These are phyloP conservation scores for Mechanitis messenoides DNA, from an alignment of 2,888 invertebrate genomes.

Conservation along the genomic window DNA sequence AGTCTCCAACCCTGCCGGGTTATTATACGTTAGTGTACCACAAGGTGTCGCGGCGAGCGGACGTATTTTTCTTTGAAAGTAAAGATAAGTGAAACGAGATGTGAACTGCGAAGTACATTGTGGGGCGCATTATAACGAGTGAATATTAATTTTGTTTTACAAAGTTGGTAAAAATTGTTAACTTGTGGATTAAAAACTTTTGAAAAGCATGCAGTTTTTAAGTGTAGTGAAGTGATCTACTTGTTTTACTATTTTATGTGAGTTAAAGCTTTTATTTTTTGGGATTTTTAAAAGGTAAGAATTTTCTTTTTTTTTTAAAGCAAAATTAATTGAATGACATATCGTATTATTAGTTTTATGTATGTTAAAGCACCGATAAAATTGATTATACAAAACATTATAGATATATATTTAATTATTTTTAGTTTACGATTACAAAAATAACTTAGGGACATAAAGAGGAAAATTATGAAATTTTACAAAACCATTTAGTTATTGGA, in stretches of 20 bases:
- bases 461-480: too few relatives aligned
- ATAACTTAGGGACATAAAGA: too few relatives aligned
- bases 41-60: conserved; percentile 23
- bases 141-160: conserved; percentile 14
- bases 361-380: too few relatives aligned
- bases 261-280: conserved; percentile 10
- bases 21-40: conserved; percentile 50
- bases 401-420: too few relatives aligned
- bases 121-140: conserved; percentile 20
- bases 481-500: too few relatives aligned
- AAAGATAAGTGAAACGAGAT: conserved; percentile 12
- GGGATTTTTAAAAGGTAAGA: conserved; percentile 27
- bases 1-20: conserved; percentile 51
- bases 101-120: conserved; percentile 24
- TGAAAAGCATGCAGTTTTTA: conserved; percentile 20
- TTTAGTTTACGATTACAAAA: too few relatives aligned
- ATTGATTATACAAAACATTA: too few relatives aligned
- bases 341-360: too few relatives aligned
- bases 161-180: conserved; percentile 20
- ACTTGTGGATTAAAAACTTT: conserved; percentile 28
- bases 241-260: conserved; percentile 14
- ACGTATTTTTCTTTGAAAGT: conserved; percentile 12
- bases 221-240: conserved; percentile 29
- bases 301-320: neutral
- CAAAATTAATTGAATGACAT: too few relatives aligned